These are phyloP conservation scores for Bombus consobrinus DNA, from an alignment of 1,140 invertebrate genomes.

Conservation along the genomic window DNA sequence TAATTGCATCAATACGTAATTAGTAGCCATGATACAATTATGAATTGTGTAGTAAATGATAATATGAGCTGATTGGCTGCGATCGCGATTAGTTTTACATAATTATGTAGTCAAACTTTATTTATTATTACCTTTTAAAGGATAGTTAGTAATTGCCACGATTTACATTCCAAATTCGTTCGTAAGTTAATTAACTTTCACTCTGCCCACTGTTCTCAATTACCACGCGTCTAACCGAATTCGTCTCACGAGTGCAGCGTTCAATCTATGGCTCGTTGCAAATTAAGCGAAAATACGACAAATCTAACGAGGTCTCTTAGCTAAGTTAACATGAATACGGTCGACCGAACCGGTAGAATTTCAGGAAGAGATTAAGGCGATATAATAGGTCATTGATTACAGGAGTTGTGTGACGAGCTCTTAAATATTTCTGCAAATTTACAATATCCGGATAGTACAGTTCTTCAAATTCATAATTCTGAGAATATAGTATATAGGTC, in stretches of 20 bases:
- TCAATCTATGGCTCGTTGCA: neutral
- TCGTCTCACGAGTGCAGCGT: neutral
- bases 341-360: neutral
- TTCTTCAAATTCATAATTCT: neutral
- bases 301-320: neutral
- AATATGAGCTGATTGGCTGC: neutral
- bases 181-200: constrained; percentile 11
- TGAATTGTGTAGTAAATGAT: neutral
- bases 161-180: constrained; percentile 1
- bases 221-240: neutral
- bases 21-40: neutral
- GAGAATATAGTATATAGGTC: neutral
- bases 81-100: no score
- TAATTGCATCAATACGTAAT: neutral
- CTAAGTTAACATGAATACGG: neutral
- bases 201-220: neutral
- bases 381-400: neutral
- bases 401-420: neutral
- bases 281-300: constrained; percentile 3
- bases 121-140: neutral
- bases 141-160: neutral
- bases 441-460: neutral
- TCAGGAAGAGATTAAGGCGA: neutral
- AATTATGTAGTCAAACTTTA: neutral
- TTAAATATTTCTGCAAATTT: neutral